phyloP scores from a whole-genome alignment of 2,888 invertebrate species.

The Suillia variegata region DNA sequence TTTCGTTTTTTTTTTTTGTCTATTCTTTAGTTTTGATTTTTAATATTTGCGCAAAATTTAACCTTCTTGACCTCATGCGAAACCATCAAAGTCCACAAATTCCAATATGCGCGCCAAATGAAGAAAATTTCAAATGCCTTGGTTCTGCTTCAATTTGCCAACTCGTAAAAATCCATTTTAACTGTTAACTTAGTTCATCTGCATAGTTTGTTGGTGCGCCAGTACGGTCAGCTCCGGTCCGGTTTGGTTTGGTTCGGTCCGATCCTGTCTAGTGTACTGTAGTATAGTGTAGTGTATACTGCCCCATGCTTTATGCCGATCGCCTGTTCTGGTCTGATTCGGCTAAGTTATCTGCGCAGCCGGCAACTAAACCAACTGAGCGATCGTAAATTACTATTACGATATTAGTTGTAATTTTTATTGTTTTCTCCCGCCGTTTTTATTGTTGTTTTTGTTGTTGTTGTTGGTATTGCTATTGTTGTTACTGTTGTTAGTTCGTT shows the following conservation, averaged over 20 bases:
- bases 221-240: background rate
- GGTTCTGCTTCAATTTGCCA: slow-evolving; percentile 10
- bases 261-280: background rate
- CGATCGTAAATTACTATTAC: slow-evolving; percentile 16
- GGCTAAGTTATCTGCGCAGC: no score
- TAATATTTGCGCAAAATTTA: background rate
- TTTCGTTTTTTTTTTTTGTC: no score
- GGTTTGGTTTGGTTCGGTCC: background rate
- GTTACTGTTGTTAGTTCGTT: no score
- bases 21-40: background rate
- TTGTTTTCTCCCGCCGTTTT: background rate
- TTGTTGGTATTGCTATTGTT: no score
- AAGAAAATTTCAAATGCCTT: background rate
- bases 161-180: slow-evolving; percentile 13
- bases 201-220: slow-evolving; percentile 2
- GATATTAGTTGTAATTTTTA: slow-evolving; percentile 7
- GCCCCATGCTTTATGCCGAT: no score
- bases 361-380: slow-evolving; percentile 12
- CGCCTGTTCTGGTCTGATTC: no score
- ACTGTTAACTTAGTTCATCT: slow-evolving; percentile 10
- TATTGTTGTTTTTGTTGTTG: background rate
- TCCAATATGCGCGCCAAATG: background rate
- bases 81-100: slow-evolving; percentile 16
- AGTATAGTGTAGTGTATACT: background rate
- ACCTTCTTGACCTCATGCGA: slow-evolving; percentile 17